These are phyloP conservation scores for Ormyrus thymus DNA, from an alignment of 2,888 invertebrate genomes.

Conservation along the genomic window DNA sequence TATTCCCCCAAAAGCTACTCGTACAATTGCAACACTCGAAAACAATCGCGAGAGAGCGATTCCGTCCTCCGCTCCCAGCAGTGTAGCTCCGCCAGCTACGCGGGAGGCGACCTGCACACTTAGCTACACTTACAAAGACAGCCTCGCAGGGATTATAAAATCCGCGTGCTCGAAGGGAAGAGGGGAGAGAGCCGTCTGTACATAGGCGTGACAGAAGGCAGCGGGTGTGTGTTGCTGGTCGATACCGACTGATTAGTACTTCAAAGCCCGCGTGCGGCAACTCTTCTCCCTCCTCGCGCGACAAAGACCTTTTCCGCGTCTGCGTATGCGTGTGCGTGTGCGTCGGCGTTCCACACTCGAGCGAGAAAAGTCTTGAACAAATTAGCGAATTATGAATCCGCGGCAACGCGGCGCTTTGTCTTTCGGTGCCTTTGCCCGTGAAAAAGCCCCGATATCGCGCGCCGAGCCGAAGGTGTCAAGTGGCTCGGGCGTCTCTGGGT, in stretches of 20 bases:
- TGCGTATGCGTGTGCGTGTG: background rate
- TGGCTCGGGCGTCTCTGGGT: constrained; percentile 56
- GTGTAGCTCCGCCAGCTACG: background rate
- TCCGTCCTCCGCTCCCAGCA: background rate
- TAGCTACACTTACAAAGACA: background rate
- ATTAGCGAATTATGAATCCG: constrained; percentile 72
- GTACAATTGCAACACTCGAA: background rate
- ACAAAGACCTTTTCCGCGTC: background rate
- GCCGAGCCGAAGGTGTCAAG: constrained; percentile 41
- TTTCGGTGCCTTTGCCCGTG: constrained; percentile 48
- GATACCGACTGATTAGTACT: constrained; percentile 70
- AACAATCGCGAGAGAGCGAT: constrained; percentile 1
- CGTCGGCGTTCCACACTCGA: constrained; percentile 50
- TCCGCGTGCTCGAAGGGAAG: constrained; percentile 3
- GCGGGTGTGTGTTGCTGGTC: constrained; percentile 61
- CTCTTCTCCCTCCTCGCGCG: constrained; percentile 1
- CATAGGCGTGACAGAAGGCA: constrained; percentile 44
- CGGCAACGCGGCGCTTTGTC: constrained; percentile 42
- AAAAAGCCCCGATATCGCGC: constrained; percentile 43
- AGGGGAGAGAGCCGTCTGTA: constrained; percentile 24
- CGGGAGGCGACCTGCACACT: constrained; percentile 2
- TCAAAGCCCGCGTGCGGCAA: constrained; percentile 64
- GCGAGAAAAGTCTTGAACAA: constrained; percentile 69
- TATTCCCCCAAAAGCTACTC: too few relatives aligned
- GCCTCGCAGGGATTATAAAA: constrained; percentile 24